Percentiles rank a stretch among this genome's conserved stretches.
These are phyloP conservation scores for Muscicapa comitata DNA, from an alignment of 2,797 vertebrate genomes.

Conservation along the genomic window DNA sequence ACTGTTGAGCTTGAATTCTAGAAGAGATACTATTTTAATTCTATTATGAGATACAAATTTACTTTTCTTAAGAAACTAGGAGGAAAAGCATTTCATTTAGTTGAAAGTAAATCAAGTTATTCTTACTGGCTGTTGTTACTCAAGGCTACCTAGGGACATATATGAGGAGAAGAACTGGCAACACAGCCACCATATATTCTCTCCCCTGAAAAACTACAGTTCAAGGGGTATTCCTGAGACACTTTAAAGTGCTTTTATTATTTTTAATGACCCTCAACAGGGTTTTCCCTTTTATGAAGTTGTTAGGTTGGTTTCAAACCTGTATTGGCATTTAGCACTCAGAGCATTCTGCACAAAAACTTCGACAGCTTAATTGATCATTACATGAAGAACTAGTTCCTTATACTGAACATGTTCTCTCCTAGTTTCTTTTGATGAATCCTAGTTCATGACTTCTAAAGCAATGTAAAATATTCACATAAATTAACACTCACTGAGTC, in stretches of 20 bases:
- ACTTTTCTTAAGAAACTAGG: not conserved
- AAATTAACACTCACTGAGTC: not conserved
- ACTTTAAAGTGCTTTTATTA: not conserved
- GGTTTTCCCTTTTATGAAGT: not conserved
- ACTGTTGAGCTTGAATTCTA: not conserved
- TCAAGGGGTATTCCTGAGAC: not conserved
- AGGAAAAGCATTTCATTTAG: not conserved
- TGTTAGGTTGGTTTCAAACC: not conserved
- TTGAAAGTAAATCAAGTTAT: not conserved
- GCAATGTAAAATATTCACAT: not conserved
- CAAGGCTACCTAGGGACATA: not conserved
- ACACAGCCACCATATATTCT: not conserved
- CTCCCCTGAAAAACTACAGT: not conserved
- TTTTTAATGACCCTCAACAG: not conserved
- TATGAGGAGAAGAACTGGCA: not conserved
- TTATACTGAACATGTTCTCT: not conserved
- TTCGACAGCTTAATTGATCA: conserved; percentile 2
- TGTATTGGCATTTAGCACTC: not conserved
- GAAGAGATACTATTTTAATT: not conserved
- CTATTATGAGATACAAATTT: not conserved
- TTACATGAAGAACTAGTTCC: not conserved
- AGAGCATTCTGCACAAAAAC: not conserved
- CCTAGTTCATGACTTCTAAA: not conserved
- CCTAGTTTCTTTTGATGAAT: conserved; percentile 32
- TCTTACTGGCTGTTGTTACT: not conserved